Base-by-base conservation (phyloP, 2,113 vertebrate genomes). In the Heterochromis multidens region DNA sequence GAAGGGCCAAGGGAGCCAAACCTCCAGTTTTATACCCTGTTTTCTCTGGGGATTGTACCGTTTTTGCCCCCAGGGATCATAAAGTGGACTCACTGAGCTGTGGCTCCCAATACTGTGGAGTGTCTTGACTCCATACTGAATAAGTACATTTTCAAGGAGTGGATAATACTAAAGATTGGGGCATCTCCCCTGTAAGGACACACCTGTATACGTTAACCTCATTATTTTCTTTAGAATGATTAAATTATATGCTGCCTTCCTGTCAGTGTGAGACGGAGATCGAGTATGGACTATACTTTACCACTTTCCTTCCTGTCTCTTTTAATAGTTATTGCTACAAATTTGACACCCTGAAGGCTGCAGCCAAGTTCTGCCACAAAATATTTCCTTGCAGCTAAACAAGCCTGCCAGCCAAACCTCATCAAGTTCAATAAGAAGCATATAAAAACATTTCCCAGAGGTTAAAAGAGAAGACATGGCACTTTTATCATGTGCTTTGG, bases 321-420 rank as follows among this genome's bases (percentile, higher is more conserved):
- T 82, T 49, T 79, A 90, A 91, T 88, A 83, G 78, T 84, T 89
- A 87, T 88, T 91, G 84, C 82, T 67, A 78, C 84, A 88, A 89
- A 94, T 86, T 37, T 91, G 80, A 91, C 83, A 91, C 80, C 82
- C 80, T 4, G 17, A 52, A 90, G 87, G 91, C 67, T 2, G 6
- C 17, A 67, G 74, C 70, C 56, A 77, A 58, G 33, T 79, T 83
- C 43, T 52, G 77, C 31, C 67, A 61, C 77, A 78, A 25, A 88
- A 70, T 27, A 63, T 80, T 79, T 74, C 35, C 60, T 86, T 49
- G 56, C 23, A 85, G 80, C 79, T 46, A 43, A 33, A 63, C 46
- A 54, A 65, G 25, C 37, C 65, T 80, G 80, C 31, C 82, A 87
- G 83, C 81, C 54, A 82, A 88, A 86, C 77, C 80, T 83, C 52